Evolutionary conservation across 2,888 invertebrate species (phyloP), one percentile per base, ranked within the genome.

Genomic region (Dicyrtoma fusca): DNA sequence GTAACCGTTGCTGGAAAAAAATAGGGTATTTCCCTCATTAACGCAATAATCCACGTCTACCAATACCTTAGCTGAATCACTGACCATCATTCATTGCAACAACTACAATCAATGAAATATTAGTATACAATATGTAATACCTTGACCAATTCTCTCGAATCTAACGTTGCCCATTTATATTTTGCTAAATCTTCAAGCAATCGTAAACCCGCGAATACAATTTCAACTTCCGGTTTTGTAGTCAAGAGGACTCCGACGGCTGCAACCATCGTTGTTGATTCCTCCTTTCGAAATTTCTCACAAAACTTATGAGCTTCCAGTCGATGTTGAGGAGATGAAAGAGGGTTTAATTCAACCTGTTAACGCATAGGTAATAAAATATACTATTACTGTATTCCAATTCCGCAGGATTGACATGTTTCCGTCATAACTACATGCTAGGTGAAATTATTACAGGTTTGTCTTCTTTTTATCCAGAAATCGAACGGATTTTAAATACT

Each of bases 111-210:
- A n/a, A n/a, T n/a, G n/a, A n/a, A n/a, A n/a, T n/a, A n/a, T n/a
- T n/a, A n/a, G n/a, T n/a, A n/a, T n/a, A n/a, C n/a, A n/a, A n/a
- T n/a, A n/a, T n/a, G n/a, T n/a, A n/a, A n/a, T 47, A 62, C 77
- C 72, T 79, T 79, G 4, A 77, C 64, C 25, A 64, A 17, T 1
- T 69, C 73, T 14, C 74, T 62, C 14, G 73, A 73, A 14, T 74
- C 53, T 81, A 96, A 92, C 81, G 91, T 90, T 74, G 92, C 92
- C 97, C 96, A 97, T 74, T 92, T 88, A 82, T 93, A 95, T 85
- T 94, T 96, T 34, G 96, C 91, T 68, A 92, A 92, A 82, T 96
- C 92, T 83, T 97, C 96, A 88, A 97, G 91, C 0, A 97, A 85
- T 81, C 96, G 95, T 0, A 97, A 86, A 0, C 96, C 97, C 11